Evolutionary conservation across 2,888 invertebrate genomes (phyloP), one percentile per base, ranked within the genome.

Genomic region (Drosophila antonietae): DNA sequence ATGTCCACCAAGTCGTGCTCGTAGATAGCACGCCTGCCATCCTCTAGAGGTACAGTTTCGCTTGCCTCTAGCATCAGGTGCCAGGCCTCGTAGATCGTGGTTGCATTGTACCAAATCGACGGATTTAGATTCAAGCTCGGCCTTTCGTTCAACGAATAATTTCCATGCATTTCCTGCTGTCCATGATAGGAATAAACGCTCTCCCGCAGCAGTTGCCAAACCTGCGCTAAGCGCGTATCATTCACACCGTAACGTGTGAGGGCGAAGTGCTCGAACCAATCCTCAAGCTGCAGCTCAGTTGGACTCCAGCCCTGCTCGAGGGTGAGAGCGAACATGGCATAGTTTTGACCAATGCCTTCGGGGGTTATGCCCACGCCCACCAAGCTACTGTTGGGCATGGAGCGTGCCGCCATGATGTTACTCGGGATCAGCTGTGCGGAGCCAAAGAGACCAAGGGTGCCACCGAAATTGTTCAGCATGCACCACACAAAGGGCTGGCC

Each of bases 401-500:
- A 90, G 78, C 96, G 94, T 1, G 91, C 91, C 1, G 65, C 44
- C 0, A 73, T 59, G 56, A 91, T 91, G 62, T 85, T 73, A 1
- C 68, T 93, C 85, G 96, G 96, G 9, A 98, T 95, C n/a, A 95
- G 94, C 41, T 95, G 94, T 47, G 96, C 94, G 2, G 96, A 96
- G 6, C 99, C 99, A 89, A 97, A 97, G 95, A 98, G 95, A n/a
- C 98, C 98, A 52, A 97, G 93, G 0, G 97, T 97, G 0, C 98
- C 99, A 1, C 99, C 99, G 91, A 98, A 99, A 92, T 99, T 97
- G 90, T 98, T 98, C 53, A 99, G 93, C 97, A 98, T 98, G 91
- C 98, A 97, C 98, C 98, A 99, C 73, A 99, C 96, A 91, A 97
- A 99, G 0, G 98, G 97, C 89, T 99, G 98, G 0, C 98, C 98